phyloP scores from a whole-genome alignment of 1,140 invertebrate species.

The Trigoniulus corallinus region DNA sequence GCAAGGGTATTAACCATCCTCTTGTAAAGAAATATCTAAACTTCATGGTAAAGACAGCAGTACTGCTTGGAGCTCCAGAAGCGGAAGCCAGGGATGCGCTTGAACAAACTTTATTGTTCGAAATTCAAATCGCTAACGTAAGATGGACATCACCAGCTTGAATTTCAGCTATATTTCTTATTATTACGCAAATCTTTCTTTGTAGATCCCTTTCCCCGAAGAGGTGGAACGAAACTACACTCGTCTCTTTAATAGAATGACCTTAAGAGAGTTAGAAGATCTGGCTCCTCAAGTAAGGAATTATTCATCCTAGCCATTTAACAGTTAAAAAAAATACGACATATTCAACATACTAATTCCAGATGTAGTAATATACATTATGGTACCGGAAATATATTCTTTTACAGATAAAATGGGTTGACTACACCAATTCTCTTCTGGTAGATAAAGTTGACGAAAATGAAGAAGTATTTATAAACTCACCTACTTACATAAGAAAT shows the following conservation, averaged over 20 bases:
- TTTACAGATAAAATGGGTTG: constrained; percentile 25
- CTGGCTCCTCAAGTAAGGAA: constrained; percentile 1
- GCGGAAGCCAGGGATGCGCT: constrained; percentile 52
- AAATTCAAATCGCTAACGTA: too few relatives aligned
- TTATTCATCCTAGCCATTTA: too few relatives aligned
- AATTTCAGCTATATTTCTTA: too few relatives aligned
- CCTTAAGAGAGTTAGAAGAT: constrained; percentile 9
- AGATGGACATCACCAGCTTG: constrained; percentile 89
- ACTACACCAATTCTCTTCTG: constrained; percentile 15
- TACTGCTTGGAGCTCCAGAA: constrained; percentile 58
- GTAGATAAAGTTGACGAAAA: constrained; percentile 13
- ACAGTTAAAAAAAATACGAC: too few relatives aligned
- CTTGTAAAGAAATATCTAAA: constrained; percentile 27
- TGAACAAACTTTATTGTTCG: constrained; percentile 61
- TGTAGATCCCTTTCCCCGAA: constrained; percentile 65
- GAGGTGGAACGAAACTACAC: constrained; percentile 83
- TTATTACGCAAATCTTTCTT: too few relatives aligned
- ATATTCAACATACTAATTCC: constrained; percentile 2
- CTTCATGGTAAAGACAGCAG: too few relatives aligned
- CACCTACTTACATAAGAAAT: constrained; percentile 24
- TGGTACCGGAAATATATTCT: constrained; percentile 7
- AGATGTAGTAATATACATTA: background rate
- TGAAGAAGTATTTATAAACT: constrained; percentile 26
- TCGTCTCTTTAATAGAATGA: constrained; percentile 23
- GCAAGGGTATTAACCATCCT: constrained; percentile 36